A percentile compares a stretch with the other conserved stretches of the same genome.
phyloP scores from a whole-genome alignment of 2,888 invertebrate genomes.

The Branchellion lobata region DNA sequence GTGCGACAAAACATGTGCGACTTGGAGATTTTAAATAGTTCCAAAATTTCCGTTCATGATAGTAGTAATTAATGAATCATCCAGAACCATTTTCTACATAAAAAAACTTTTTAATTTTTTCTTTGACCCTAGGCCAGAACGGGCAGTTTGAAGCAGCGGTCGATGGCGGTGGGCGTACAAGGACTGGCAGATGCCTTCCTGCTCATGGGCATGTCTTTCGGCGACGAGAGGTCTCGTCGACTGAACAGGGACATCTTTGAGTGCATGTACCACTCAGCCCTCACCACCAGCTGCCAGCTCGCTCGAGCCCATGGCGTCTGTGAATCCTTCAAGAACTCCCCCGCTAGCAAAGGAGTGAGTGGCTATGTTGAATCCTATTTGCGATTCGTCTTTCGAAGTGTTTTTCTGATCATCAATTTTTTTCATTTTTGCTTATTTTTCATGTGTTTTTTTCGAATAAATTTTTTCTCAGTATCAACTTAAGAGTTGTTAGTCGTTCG shows the following conservation, averaged over 20 bases:
- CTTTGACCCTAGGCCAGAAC: slow-evolving; percentile 62
- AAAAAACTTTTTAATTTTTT: neutral
- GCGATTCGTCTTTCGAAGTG: neutral
- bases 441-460: neutral
- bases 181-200: slow-evolving; percentile 95
- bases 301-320: slow-evolving; percentile 82
- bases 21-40: no score
- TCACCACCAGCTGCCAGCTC: slow-evolving; percentile 91
- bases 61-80: no score
- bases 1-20: no score
- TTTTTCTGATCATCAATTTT: neutral
- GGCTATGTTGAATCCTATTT: no score
- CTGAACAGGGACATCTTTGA: slow-evolving; percentile 95
- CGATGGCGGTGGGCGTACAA: slow-evolving; percentile 86
- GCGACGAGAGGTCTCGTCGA: slow-evolving; percentile 58
- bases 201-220: slow-evolving; percentile 71
- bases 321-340: slow-evolving; percentile 84
- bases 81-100: no score
- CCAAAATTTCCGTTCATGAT: no score
- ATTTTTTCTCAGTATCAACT: no score
- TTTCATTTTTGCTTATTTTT: neutral
- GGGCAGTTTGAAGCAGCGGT: slow-evolving; percentile 78
- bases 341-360: slow-evolving; percentile 81
- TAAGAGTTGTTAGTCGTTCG: neutral
- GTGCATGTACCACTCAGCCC: slow-evolving; percentile 90